Evolutionary conservation across 2,888 invertebrate genomes (phyloP).

Genomic region (Lordiphosa andalusiaca): DNA sequence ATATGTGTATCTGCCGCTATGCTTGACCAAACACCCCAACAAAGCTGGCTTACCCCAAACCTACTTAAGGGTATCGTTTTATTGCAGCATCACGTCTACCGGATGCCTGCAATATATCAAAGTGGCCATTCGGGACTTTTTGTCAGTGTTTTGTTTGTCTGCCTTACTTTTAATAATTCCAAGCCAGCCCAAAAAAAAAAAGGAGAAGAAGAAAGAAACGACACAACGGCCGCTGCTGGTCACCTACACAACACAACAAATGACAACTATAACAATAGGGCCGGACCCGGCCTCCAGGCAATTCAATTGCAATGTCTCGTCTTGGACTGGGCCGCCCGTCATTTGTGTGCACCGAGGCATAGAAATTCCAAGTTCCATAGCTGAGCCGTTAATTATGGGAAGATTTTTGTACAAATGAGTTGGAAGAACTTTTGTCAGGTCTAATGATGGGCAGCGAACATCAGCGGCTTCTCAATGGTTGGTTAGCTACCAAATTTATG

Average conservation of each 20-base stretch:
- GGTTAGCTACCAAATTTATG: slow-evolving; percentile 65
- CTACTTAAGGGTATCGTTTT: slow-evolving; percentile 35
- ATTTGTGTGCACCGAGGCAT: slow-evolving; percentile 70
- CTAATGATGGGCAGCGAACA: slow-evolving; percentile 60
- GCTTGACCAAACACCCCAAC: background rate
- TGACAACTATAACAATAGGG: slow-evolving; percentile 66
- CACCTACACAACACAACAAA: slow-evolving; percentile 58
- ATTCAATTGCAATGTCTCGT: slow-evolving; percentile 57
- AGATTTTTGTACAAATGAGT: slow-evolving; percentile 70
- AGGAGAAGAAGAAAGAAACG: slow-evolving; percentile 9
- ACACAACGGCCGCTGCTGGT: slow-evolving; percentile 7
- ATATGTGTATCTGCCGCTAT: too few relatives aligned
- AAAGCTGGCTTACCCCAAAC: background rate
- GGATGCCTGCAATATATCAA: slow-evolving; percentile 74
- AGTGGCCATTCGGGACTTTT: slow-evolving; percentile 34
- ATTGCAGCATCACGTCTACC: slow-evolving; percentile 75
- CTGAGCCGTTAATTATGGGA: slow-evolving; percentile 66
- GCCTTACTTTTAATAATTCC: slow-evolving; percentile 66
- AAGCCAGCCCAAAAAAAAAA: slow-evolving; percentile 43
- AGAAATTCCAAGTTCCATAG: slow-evolving; percentile 50
- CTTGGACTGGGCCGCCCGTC: slow-evolving; percentile 36
- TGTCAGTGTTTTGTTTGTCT: slow-evolving; percentile 26
- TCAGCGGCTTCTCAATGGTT: slow-evolving; percentile 41
- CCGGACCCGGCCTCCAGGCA: slow-evolving; percentile 35
- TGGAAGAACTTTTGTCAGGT: slow-evolving; percentile 64